Conservation (phyloP, 1,140 invertebrate genomes). For the Polyergus mexicanus region DNA sequence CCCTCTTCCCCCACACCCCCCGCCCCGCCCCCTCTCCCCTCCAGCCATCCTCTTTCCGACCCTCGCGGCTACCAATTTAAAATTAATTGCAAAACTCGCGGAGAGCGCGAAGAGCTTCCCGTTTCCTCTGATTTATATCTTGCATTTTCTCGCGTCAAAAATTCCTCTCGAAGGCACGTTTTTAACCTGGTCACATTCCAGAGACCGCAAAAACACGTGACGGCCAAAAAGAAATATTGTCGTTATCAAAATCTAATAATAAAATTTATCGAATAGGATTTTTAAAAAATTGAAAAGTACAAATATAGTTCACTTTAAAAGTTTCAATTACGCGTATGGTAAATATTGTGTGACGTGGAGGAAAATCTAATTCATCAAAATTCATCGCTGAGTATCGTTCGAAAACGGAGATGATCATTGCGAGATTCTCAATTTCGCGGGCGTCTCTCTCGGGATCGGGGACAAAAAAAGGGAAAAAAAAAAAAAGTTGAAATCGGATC, state of each 20-base stretch:
- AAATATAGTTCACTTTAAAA: neutral
- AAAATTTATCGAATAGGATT: neutral
- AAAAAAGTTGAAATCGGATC: conserved; percentile 25
- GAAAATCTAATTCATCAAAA: neutral
- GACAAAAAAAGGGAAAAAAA: no score
- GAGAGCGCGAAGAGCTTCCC: conserved; percentile 60
- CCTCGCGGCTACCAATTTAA: conserved; percentile 64
- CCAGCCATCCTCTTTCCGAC: neutral
- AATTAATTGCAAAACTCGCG: conserved; percentile 72
- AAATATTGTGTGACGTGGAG: no score
- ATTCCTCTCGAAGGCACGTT: conserved; percentile 15
- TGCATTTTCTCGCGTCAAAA: conserved; percentile 32
- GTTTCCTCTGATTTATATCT: conserved; percentile 60
- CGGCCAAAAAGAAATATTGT: neutral
- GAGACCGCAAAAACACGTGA: neutral
- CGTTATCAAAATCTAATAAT: neutral
- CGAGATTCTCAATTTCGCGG: conserved; percentile 5
- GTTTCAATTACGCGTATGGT: neutral
- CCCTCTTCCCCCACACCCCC: neutral
- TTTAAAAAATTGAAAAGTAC: neutral
- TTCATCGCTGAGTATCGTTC: conserved; percentile 5
- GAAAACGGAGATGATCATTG: neutral
- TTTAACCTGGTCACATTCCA: neutral
- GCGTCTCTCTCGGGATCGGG: conserved; percentile 8
- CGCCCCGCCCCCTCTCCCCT: neutral